Conservation (phyloP, 2,797 vertebrate species). For the Kryptopterus vitreolus region DNA sequence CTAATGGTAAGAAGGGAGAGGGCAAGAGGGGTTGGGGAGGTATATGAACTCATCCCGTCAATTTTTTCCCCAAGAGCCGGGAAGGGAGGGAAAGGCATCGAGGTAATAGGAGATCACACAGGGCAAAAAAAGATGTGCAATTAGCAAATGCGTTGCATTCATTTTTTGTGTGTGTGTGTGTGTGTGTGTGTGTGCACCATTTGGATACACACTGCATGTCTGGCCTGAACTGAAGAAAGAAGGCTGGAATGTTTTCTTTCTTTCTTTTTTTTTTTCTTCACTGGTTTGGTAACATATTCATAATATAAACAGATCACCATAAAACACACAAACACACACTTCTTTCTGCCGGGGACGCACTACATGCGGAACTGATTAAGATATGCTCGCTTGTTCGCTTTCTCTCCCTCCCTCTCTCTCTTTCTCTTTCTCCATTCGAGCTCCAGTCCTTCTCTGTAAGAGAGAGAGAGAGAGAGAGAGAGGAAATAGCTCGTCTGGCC, state of each 20-base stretch:
- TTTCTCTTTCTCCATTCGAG: slow-evolving; percentile 56
- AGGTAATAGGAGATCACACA: slow-evolving; percentile 43
- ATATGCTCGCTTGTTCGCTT: slow-evolving; percentile 53
- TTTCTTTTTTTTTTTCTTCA: background rate
- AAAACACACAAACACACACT: slow-evolving; percentile 37
- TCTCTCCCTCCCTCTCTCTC: slow-evolving; percentile 51
- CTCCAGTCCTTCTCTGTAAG: slow-evolving; percentile 66
- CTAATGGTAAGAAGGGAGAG: slow-evolving; percentile 47
- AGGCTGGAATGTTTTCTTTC: too few species aligned
- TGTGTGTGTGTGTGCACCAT: too few species aligned
- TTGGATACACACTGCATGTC: background rate
- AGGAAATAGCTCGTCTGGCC: slow-evolving; percentile 86
- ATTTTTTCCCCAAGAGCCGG: slow-evolving; percentile 24
- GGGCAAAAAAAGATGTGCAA: slow-evolving; percentile 44
- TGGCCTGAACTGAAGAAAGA: background rate
- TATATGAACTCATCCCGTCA: slow-evolving; percentile 49
- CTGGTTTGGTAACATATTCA: background rate
- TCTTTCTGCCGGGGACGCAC: background rate
- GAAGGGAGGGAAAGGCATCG: slow-evolving; percentile 59
- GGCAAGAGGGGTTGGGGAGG: background rate
- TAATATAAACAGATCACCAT: slow-evolving; percentile 17
- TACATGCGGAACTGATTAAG: slow-evolving; percentile 72
- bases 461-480: slow-evolving; percentile 43
- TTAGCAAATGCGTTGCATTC: background rate
- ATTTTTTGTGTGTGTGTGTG: background rate